Conservation (phyloP, 92 coral and sea anemone genomes). For the Hydrozoanthus gracilis region DNA sequence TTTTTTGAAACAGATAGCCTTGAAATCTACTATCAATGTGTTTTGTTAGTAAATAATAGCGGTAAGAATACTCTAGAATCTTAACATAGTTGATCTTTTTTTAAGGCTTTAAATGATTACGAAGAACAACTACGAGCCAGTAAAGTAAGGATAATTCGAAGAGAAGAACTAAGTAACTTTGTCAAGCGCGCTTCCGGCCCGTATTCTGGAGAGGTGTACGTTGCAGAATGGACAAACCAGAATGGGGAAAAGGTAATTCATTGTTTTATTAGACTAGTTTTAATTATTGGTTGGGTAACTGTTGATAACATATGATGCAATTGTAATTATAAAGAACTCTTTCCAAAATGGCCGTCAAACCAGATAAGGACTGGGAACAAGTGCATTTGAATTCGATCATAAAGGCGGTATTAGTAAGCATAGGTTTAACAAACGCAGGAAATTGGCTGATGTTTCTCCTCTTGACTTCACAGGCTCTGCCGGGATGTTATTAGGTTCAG, state of each 20-base stretch:
- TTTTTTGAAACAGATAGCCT: too few relatives aligned
- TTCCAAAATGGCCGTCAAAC: too few relatives aligned
- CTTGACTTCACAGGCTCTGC: too few relatives aligned
- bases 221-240: constrained; percentile 27
- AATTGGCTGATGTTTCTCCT: too few relatives aligned
- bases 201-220: constrained; percentile 26
- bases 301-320: too few relatives aligned
- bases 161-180: background rate
- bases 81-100: background rate
- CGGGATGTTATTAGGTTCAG: too few relatives aligned
- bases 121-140: constrained; percentile 15
- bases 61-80: background rate
- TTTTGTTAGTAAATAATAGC: background rate
- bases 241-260: constrained; percentile 15
- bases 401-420: too few relatives aligned
- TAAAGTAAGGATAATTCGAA: background rate
- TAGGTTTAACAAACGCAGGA: too few relatives aligned
- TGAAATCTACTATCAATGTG: background rate
- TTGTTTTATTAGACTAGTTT: background rate
- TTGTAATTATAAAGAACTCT: too few relatives aligned
- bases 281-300: too few relatives aligned
- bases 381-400: too few relatives aligned
- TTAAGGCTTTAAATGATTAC: constrained; percentile 12
- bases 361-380: too few relatives aligned
- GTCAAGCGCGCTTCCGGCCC: constrained; percentile 13